These are phyloP conservation scores for Matsumyia berberina DNA, from an alignment of 2,888 invertebrate species.

Conservation along the genomic window DNA sequence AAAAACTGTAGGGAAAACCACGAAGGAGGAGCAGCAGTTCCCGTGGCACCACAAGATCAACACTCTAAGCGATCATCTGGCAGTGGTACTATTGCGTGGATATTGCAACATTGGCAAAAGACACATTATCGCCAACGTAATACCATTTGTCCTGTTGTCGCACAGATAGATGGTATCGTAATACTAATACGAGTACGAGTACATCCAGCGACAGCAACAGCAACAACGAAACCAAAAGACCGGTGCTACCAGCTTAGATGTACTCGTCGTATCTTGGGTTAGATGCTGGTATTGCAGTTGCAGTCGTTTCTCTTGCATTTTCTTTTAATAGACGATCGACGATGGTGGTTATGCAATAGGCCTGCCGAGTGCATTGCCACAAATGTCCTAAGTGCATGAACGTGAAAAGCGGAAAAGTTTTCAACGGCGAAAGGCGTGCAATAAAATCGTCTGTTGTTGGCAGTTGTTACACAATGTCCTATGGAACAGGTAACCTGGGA, in stretches of 20 bases:
- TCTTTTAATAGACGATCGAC: conserved; percentile 37
- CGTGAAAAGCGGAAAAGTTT: conserved; percentile 84
- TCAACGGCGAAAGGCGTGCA: conserved; percentile 72
- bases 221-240: conserved; percentile 44
- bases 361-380: conserved; percentile 66
- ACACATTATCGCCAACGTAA: conserved; percentile 73
- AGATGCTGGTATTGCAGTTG: conserved; percentile 45
- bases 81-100: conserved; percentile 45
- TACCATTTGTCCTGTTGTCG: conserved; percentile 66
- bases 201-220: conserved; percentile 15
- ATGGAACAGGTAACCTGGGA: neutral
- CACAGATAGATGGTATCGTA: too few species aligned
- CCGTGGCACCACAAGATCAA: conserved; percentile 71
- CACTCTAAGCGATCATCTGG: conserved; percentile 64
- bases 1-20: conserved; percentile 40
- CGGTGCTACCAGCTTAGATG: conserved; percentile 66
- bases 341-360: conserved; percentile 51
- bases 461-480: conserved; percentile 11
- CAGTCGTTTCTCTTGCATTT: conserved; percentile 3
- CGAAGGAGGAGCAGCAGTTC: conserved; percentile 58
- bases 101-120: conserved; percentile 74
- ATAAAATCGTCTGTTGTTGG: conserved; percentile 31
- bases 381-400: conserved; percentile 74
- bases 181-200: too few species aligned
- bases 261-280: conserved; percentile 26